A percentile compares a stretch with the other conserved stretches of the same genome.
phyloP scores from a whole-genome alignment of 1,140 invertebrate species.

The Tetranychus cinnabarinus region DNA sequence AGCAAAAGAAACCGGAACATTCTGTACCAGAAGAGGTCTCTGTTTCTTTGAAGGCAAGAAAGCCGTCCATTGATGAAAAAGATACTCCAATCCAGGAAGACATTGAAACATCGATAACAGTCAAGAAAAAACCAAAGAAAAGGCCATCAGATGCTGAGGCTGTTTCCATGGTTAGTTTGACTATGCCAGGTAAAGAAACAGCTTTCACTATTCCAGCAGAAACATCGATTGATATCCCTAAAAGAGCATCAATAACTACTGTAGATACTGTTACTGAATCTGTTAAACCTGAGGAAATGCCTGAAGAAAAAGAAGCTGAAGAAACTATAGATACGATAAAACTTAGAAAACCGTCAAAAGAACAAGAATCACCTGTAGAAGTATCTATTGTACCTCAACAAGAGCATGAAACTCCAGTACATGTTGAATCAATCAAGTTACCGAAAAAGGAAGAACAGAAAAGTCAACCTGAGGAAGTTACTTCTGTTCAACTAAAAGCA shows the following conservation, averaged over 20 bases:
- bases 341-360: too few relatives aligned
- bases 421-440: too few relatives aligned
- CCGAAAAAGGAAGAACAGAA: too few relatives aligned
- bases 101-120: not conserved
- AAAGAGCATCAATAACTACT: not conserved
- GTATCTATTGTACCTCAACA: too few relatives aligned
- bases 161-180: not conserved
- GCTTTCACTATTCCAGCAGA: not conserved
- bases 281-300: not conserved
- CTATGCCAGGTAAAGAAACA: not conserved
- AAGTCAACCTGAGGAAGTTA: too few relatives aligned
- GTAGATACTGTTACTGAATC: not conserved
- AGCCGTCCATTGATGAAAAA: not conserved
- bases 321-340: too few relatives aligned
- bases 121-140: not conserved
- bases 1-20: not conserved
- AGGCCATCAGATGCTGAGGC: not conserved
- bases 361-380: too few relatives aligned
- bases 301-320: not conserved
- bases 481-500: too few relatives aligned
- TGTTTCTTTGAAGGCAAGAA: not conserved
- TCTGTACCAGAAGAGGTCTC: not conserved
- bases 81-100: not conserved
- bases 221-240: not conserved
- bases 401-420: too few relatives aligned